These are phyloP conservation scores for Rosalia funebris DNA, from an alignment of 2,888 invertebrate species.

Conservation along the genomic window DNA sequence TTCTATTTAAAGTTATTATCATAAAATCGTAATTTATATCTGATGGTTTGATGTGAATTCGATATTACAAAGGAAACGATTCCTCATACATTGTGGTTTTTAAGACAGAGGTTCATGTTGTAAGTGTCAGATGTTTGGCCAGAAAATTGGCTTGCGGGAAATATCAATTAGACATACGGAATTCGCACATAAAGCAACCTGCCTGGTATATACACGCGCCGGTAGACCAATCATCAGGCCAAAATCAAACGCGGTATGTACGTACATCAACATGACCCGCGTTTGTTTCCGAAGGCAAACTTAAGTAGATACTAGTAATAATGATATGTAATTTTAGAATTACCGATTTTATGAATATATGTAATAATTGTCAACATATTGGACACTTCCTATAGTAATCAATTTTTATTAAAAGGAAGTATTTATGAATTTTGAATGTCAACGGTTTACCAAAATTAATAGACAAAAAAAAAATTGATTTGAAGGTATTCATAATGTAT, in stretches of 20 bases:
- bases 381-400: no score
- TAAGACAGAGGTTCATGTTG: slow-evolving; percentile 23
- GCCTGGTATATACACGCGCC: slow-evolving; percentile 11
- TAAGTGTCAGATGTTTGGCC: slow-evolving; percentile 22
- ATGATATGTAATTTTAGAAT: no score
- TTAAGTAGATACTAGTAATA: no score
- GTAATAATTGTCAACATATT: no score
- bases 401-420: no score
- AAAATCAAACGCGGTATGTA: slow-evolving; percentile 1
- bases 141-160: slow-evolving; percentile 22
- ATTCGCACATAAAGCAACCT: slow-evolving; percentile 9
- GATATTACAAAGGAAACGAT: slow-evolving; percentile 6
- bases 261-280: neutral
- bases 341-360: no score
- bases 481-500: no score
- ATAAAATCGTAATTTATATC: no score
- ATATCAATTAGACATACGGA: slow-evolving; percentile 30
- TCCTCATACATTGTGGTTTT: slow-evolving; percentile 17
- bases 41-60: slow-evolving; percentile 6
- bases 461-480: no score
- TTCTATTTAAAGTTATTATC: no score
- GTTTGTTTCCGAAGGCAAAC: neutral
- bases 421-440: no score
- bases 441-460: no score
- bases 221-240: neutral